These are phyloP conservation scores for Calycopis cecrops DNA, from an alignment of 1,140 invertebrate genomes.

Conservation along the genomic window DNA sequence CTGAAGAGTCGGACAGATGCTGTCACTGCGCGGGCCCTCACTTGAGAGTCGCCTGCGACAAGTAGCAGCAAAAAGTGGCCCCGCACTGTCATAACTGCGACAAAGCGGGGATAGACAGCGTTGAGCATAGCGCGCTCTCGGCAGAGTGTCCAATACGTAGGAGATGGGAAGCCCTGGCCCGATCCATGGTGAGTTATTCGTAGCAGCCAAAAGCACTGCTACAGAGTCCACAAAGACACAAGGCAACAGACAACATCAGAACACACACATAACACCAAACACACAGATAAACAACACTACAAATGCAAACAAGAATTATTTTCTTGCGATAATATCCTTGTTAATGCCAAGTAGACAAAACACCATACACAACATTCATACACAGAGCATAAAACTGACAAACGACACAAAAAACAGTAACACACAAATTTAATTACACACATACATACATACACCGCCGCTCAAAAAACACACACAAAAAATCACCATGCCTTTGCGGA, in stretches of 20 bases:
- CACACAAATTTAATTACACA: too few species aligned
- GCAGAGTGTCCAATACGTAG: too few species aligned
- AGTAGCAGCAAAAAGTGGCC: background rate
- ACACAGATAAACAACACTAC: constrained; percentile 6
- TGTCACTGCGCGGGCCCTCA: too few species aligned
- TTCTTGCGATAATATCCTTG: constrained; percentile 11
- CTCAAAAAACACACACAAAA: constrained; percentile 13
- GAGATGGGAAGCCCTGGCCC: too few species aligned
- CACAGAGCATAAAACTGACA: constrained; percentile 9
- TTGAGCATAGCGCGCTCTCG: too few species aligned
- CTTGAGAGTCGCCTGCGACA: background rate
- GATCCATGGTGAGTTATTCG: too few species aligned
- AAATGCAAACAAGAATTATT: constrained; percentile 8
- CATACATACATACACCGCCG: too few species aligned
- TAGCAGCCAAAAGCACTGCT: background rate
- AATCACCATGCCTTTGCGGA: constrained; percentile 11
- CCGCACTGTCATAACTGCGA: background rate
- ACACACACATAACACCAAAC: background rate
- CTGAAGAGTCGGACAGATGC: too few species aligned
- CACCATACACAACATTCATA: constrained; percentile 11
- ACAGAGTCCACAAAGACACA: constrained; percentile 15
- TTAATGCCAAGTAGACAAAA: too few species aligned
- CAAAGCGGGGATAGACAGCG: constrained; percentile 3
- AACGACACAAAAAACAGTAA: too few species aligned
- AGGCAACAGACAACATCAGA: background rate